A percentile compares a stretch with the other conserved stretches of the same genome.
Conservation (phyloP, 37 sponge, comb jelly and placozoan species). For the Agelas oroides region DNA sequence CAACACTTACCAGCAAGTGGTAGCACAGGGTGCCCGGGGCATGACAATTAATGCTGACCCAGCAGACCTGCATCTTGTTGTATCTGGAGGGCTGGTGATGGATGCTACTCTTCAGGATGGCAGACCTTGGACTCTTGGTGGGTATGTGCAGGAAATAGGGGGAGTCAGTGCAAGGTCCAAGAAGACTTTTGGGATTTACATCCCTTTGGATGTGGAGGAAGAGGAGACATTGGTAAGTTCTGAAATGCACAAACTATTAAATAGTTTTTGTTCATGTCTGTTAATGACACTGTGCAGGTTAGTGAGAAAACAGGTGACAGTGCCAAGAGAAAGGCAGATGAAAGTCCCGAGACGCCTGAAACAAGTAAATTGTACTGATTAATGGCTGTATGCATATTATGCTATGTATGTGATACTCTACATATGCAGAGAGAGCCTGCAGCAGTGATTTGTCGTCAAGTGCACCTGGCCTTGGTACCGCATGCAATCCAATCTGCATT, state of each 20-base stretch:
- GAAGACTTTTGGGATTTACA: background rate
- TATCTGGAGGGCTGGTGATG: background rate
- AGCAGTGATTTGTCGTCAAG: background rate
- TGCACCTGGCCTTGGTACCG: no score
- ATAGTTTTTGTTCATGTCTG: background rate
- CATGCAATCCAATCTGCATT: no score
- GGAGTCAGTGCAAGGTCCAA: background rate
- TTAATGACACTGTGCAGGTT: no score
- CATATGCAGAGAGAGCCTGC: background rate
- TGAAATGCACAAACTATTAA: background rate
- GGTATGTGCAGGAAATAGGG: background rate
- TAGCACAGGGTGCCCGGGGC: background rate
- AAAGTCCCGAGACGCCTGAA: no score
- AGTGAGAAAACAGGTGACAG: no score
- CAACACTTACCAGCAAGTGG: background rate
- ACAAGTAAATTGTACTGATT: no score
- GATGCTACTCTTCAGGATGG: background rate
- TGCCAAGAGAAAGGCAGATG: no score
- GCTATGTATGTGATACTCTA: no score
- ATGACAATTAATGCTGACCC: background rate
- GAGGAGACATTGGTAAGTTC: no score
- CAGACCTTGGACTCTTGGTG: background rate
- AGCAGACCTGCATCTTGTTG: background rate
- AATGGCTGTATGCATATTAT: no score
- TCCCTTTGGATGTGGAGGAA: background rate